phyloP scores from a whole-genome alignment of 1,140 invertebrate genomes.

The Bombus cullumanus region DNA sequence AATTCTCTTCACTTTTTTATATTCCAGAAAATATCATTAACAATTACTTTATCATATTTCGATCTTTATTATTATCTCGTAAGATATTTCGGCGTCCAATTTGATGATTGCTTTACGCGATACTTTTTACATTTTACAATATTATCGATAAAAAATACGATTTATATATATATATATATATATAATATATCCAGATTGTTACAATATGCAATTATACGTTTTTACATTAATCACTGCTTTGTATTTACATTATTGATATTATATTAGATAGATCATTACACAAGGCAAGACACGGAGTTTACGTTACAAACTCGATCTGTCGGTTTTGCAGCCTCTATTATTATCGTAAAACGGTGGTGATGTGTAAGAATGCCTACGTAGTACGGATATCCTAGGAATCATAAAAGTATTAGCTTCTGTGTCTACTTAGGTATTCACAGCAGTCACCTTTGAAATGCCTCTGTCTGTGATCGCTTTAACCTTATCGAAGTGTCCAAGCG shows the following conservation, averaged over 20 bases:
- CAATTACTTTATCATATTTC: constrained; percentile 28
- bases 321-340: constrained; percentile 69
- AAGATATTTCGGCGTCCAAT: constrained; percentile 54
- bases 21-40: constrained; percentile 35
- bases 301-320: constrained; percentile 69
- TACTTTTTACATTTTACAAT: constrained; percentile 60
- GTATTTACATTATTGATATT: constrained; percentile 45
- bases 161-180: constrained; percentile 54
- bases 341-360: constrained; percentile 60
- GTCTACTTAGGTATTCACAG: constrained; percentile 63
- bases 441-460: constrained; percentile 68
- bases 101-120: constrained; percentile 53
- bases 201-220: constrained; percentile 49
- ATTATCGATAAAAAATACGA: constrained; percentile 38
- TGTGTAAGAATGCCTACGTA: constrained; percentile 56
- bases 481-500: constrained; percentile 75
- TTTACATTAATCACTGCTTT: constrained; percentile 51
- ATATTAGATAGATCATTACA: constrained; percentile 55
- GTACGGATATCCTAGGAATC: constrained; percentile 61
- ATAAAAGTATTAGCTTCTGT: constrained; percentile 72
- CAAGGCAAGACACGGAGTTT: constrained; percentile 65
- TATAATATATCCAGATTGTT: constrained; percentile 53
- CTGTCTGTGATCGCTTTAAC: constrained; percentile 78
- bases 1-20: constrained; percentile 52
- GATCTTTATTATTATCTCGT: constrained; percentile 36